These are phyloP conservation scores for Halesus radiatus DNA, from an alignment of 1,140 invertebrate species.

Conservation along the genomic window DNA sequence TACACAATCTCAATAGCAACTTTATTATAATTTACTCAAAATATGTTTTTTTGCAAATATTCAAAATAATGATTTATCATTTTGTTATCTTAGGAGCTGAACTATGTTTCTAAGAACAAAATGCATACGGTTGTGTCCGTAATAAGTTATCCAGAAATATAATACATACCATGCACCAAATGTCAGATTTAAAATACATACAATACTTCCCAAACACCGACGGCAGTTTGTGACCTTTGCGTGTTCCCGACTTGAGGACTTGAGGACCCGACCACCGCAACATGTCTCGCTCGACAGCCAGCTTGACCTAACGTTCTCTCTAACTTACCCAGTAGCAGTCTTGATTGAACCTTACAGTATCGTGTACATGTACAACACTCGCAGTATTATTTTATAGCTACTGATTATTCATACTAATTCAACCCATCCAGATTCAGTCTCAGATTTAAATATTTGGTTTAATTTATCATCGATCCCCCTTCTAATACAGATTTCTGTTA, in stretches of 20 bases:
- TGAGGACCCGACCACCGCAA: too few species aligned
- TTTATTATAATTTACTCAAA: slow-evolving; percentile 15
- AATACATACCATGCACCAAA: slow-evolving; percentile 50
- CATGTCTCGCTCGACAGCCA: slow-evolving; percentile 45
- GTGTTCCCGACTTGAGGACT: slow-evolving; percentile 26
- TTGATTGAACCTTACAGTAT: slow-evolving; percentile 57
- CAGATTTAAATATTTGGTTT: slow-evolving; percentile 59
- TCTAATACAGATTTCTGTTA: slow-evolving; percentile 47
- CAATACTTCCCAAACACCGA: slow-evolving; percentile 44
- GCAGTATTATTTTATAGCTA: slow-evolving; percentile 48
- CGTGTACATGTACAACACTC: slow-evolving; percentile 49
- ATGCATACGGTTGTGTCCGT: slow-evolving; percentile 38
- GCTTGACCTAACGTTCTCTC: background rate
- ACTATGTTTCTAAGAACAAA: slow-evolving; percentile 31
- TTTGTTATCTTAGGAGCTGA: slow-evolving; percentile 9
- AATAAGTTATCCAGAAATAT: slow-evolving; percentile 35
- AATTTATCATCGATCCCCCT: slow-evolving; percentile 53
- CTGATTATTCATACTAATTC: slow-evolving; percentile 57
- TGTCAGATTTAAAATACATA: slow-evolving; percentile 49
- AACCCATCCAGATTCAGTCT: slow-evolving; percentile 56
- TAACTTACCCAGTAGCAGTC: slow-evolving; percentile 58
- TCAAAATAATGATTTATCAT: slow-evolving; percentile 10
- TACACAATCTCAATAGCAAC: slow-evolving; percentile 19
- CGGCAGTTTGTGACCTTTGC: slow-evolving; percentile 51
- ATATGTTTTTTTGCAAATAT: slow-evolving; percentile 26